phyloP scores from a whole-genome alignment of 2,888 invertebrate genomes.

The Autographa pulchrina region DNA sequence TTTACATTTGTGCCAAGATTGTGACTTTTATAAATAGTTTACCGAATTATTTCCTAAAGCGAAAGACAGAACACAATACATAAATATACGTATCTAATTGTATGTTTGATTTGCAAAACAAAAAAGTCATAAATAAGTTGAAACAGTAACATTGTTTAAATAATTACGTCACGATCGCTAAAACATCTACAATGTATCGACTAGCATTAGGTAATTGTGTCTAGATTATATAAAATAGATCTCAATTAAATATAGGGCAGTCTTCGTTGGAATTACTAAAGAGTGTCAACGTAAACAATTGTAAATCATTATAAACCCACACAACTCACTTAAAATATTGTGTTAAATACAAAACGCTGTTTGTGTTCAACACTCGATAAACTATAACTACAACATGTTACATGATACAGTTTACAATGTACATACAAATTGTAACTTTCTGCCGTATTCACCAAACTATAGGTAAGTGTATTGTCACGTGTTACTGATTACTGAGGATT shows the following conservation, averaged over 20 bases:
- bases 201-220: constrained; percentile 85
- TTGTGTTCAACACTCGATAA: constrained; percentile 76
- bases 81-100: constrained; percentile 5
- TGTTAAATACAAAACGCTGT: constrained; percentile 75
- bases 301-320: constrained; percentile 81
- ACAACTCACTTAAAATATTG: constrained; percentile 75
- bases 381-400: constrained; percentile 76
- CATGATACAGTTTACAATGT: constrained; percentile 75
- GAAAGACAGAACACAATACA: constrained; percentile 7
- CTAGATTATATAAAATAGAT: constrained; percentile 89
- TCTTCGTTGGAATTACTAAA: constrained; percentile 88
- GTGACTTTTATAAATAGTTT: constrained; percentile 6
- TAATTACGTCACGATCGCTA: constrained; percentile 65
- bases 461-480: constrained; percentile 88
- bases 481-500: constrained; percentile 85
- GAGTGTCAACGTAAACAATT: constrained; percentile 82
- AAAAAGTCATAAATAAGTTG: constrained; percentile 17
- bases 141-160: constrained; percentile 48
- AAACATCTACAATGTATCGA: constrained; percentile 74
- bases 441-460: constrained; percentile 88
- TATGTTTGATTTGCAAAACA: constrained; percentile 28
- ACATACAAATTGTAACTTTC: constrained; percentile 83
- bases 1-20: constrained; percentile 7
- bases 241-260: constrained; percentile 89
- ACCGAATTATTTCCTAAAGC: constrained; percentile 8